Base-by-base conservation (phyloP, 2,888 invertebrate species). In the Chrysolina oricalcia region DNA sequence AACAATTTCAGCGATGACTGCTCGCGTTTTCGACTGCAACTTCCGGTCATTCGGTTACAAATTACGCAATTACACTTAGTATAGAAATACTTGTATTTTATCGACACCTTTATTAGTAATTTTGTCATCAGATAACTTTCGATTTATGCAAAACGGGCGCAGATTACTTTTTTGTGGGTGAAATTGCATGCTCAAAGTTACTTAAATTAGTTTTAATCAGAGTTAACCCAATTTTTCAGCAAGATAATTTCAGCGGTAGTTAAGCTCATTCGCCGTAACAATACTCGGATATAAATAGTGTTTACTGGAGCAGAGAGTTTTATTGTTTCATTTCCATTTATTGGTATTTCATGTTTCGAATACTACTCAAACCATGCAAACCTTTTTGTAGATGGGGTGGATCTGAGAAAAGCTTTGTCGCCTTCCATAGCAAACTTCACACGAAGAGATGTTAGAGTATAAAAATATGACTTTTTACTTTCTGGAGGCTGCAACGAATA, bases 131-230 rank as follows among this genome's bases (percentile, higher is more conserved):
- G 77, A 74, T 73, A 73, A 72, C 73, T 70, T 75, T 73, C 70
- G 56, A 74, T 75, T 78, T 76, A 70, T 78, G 81, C 77, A 80
- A 79, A 77, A 76, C 77, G 73, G 80, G 53, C 50, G 53, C 15
- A 40, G 27, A 79, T 79, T 79, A 78, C 74, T 81, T 84, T 84
- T 84, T 85, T 82, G 82, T 80, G 71, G 67, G 41, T 68, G 73
- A 81, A 83, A 83, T 85, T 83, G 85, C 85, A 85, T 85, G 84
- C 80, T 81, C 70, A 78, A 78, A 80, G 77, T 82, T 80, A 82
- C 81, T 83, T 82, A 83, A 82, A 84, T 83, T 81, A 78, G 74
- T 77, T 76, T 78, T 78, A 79, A 81, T 81, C 78, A 76, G 63
- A 73, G 80, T 79, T 82, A 81, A 81, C 83, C 81, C 80, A 81